phyloP scores from a whole-genome alignment of 2,888 invertebrate species.

The Apamea sordens region DNA sequence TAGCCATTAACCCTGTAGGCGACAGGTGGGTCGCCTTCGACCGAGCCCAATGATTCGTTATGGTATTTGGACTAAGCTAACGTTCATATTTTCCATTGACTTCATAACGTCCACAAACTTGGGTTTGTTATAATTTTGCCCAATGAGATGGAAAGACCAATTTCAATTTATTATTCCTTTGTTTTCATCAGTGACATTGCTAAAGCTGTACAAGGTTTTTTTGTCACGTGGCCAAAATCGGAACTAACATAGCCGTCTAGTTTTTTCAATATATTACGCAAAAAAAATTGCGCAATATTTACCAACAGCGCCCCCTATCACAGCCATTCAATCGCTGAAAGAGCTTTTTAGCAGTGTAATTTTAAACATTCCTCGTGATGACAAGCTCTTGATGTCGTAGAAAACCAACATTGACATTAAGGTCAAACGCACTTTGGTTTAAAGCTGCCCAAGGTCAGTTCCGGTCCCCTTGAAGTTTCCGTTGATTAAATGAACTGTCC shows the following conservation, averaged over 20 bases:
- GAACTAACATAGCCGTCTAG: not conserved
- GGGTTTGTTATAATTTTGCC: not conserved
- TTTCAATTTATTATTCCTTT: not conserved
- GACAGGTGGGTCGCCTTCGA: slow-evolving; percentile 58
- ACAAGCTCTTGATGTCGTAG: not conserved
- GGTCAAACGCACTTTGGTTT: not conserved
- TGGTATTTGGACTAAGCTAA: slow-evolving; percentile 21
- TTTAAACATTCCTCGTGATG: too few relatives aligned
- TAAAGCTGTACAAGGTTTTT: not conserved
- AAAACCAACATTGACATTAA: slow-evolving; percentile 11
- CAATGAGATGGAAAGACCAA: slow-evolving; percentile 1
- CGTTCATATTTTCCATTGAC: slow-evolving; percentile 30
- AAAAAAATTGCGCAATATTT: not conserved
- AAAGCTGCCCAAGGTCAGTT: slow-evolving; percentile 4
- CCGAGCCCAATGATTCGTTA: slow-evolving; percentile 47
- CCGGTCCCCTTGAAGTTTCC: slow-evolving; percentile 21
- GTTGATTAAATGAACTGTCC: slow-evolving; percentile 56
- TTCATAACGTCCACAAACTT: slow-evolving; percentile 1
- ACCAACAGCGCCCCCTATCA: not conserved
- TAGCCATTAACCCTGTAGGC: slow-evolving; percentile 55
- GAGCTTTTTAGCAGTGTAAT: not conserved
- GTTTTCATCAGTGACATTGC: not conserved
- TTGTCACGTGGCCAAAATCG: not conserved
- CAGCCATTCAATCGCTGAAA: not conserved
- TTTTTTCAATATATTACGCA: not conserved